Conservation (phyloP, 1,140 invertebrate species). For the Bombus turneri region DNA sequence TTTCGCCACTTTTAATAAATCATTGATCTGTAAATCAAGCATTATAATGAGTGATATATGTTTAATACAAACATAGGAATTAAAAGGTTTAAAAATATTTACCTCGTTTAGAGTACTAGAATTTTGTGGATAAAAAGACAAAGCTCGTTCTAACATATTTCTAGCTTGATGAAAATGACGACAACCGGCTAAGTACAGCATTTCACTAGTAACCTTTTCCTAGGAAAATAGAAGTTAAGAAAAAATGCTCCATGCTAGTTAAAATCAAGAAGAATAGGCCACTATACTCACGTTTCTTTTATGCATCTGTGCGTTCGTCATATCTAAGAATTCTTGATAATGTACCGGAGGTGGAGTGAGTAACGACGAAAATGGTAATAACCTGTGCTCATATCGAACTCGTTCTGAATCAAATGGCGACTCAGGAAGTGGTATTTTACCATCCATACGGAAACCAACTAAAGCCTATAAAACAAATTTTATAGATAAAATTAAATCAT, state of each 20-base stretch:
- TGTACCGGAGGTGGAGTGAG: constrained; percentile 95
- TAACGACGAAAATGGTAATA: constrained; percentile 93
- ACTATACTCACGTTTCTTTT: constrained; percentile 76
- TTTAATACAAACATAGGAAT: background rate
- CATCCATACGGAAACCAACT: constrained; percentile 87
- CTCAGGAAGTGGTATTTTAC: constrained; percentile 89
- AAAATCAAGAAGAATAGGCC: background rate
- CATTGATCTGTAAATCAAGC: constrained; percentile 86
- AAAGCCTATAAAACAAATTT: constrained; percentile 84
- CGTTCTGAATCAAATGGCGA: constrained; percentile 96
- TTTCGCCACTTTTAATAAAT: constrained; percentile 94
- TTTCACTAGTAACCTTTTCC: constrained; percentile 77
- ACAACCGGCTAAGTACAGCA: constrained; percentile 89
- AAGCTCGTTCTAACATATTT: constrained; percentile 88
- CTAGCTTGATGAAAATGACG: constrained; percentile 96
- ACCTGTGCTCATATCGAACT: constrained; percentile 96
- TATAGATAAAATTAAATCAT: background rate
- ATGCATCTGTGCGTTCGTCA: constrained; percentile 82
- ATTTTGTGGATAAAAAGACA: constrained; percentile 82
- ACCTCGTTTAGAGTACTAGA: constrained; percentile 91
- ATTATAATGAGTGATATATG: constrained; percentile 24
- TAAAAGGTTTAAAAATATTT: constrained; percentile 47
- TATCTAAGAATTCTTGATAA: constrained; percentile 92
- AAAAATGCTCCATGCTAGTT: background rate
- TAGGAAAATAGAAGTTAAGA: constrained; percentile 54